Base-by-base conservation (phyloP, 2,113 vertebrate species). In the Xenopus laevis region DNA sequence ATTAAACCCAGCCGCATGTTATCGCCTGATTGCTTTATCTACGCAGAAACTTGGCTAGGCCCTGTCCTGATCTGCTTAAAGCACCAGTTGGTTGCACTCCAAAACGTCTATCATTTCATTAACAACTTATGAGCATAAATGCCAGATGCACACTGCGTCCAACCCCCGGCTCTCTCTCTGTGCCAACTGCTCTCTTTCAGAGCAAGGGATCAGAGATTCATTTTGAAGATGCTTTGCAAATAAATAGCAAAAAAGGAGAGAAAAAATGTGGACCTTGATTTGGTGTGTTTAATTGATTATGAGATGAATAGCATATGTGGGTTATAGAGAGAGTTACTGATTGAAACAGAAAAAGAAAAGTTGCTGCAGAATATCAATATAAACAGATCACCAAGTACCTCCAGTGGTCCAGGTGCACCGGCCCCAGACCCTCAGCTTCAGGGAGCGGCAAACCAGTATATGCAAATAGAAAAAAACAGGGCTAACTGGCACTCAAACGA, bases 1-100 rank as follows among this genome's bases (percentile, higher is more conserved):
- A 68, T 60, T 75, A 68, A 46, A 40, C 45, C 57, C 72, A n/a
- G 72, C 60, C 64, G 46, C 62, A 57, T 23, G 57, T 68, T 68
- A 75, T 75, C 57, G 13, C 46, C 46, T 68, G 55, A 68, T 61
- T 75, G 72, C 55, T 68, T 68, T 68, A 75, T 75, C 72, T 75
- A 17, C 59, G 53, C 65, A 68, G 45, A 75, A 52, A 75, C 72
- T 75, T 75, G 72, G 72, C 72, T 68, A 44, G 10, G 18, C 13
- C 44, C 2, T 15, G 16, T 23, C 15, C 55, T 45, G 50, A 68
- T 75, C 30, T 62, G 57, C 72, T 68, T 59, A 75, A 75, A 50
- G 55, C 65, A 44, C 59, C 63, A 47, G 63, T 67, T 75, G 72
- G 72, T 61, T 4, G 57, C 21, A n/a, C 65, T 68, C 72, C 72